Evolutionary conservation across 1,140 invertebrate genomes (phyloP).

Genomic region (Heliconius eleuchia): DNA sequence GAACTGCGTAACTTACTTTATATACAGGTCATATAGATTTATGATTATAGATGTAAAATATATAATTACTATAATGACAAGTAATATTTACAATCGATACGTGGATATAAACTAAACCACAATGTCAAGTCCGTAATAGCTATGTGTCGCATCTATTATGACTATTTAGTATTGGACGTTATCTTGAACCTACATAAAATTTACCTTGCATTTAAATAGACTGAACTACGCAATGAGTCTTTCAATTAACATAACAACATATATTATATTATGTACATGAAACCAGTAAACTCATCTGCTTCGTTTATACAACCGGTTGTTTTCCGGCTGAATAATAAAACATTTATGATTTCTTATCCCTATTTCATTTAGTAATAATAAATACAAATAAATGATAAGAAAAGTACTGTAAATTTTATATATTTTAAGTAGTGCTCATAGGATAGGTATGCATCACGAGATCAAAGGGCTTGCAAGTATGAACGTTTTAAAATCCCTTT

Average conservation of each 20-base stretch:
- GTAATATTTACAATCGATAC: slow-evolving; percentile 8
- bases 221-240: slow-evolving; percentile 39
- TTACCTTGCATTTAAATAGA: slow-evolving; percentile 21
- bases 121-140: slow-evolving; percentile 13
- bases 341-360: background rate
- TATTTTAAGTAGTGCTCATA: background rate
- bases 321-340: slow-evolving; percentile 22
- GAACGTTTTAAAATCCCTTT: slow-evolving; percentile 75
- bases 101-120: background rate
- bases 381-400: background rate
- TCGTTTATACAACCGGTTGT: slow-evolving; percentile 27
- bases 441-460: slow-evolving; percentile 49
- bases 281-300: slow-evolving; percentile 26
- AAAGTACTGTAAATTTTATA: background rate
- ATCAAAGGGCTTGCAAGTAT: slow-evolving; percentile 71
- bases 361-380: background rate
- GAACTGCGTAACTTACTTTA: background rate
- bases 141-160: background rate
- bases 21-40: background rate
- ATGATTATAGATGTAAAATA: background rate
- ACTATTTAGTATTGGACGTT: background rate
- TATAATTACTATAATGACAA: background rate
- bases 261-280: slow-evolving; percentile 40
- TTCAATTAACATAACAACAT: slow-evolving; percentile 43
- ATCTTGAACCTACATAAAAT: slow-evolving; percentile 10